These are phyloP conservation scores for Melanocharis versteri DNA, from an alignment of 2,113 vertebrate genomes.

Conservation along the genomic window DNA sequence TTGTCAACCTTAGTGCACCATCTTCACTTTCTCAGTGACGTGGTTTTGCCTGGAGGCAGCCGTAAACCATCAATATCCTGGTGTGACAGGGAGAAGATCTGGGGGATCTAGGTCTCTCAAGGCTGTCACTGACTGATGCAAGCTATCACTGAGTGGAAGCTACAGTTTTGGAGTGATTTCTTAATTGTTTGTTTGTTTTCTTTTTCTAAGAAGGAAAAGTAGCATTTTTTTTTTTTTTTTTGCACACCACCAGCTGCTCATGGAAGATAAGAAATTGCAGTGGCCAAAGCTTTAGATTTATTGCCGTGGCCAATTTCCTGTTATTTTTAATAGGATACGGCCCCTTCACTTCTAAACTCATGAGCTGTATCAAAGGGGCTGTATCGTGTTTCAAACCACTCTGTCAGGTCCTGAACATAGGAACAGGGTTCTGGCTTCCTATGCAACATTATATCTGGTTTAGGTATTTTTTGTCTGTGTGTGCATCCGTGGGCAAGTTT, in stretches of 20 bases:
- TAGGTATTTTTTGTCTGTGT: neutral
- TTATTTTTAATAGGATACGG: slow-evolving; percentile 54
- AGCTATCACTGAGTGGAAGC: neutral
- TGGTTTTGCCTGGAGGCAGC: slow-evolving; percentile 17
- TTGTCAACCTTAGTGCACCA: neutral
- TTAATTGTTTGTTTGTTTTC: neutral
- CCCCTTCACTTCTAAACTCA: slow-evolving; percentile 1
- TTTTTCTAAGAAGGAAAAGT: neutral
- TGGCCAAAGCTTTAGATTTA: slow-evolving; percentile 43
- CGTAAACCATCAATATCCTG: slow-evolving; percentile 2
- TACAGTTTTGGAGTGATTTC: neutral
- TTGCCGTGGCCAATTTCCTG: slow-evolving; percentile 48
- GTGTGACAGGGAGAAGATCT: neutral
- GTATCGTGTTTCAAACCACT: neutral
- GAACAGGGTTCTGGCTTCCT: neutral
- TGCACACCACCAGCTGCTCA: neutral
- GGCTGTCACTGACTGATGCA: neutral
- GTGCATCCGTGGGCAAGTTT: neutral
- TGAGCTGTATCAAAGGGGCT: slow-evolving; percentile 19
- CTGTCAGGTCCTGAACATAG: neutral
- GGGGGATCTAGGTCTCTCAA: neutral
- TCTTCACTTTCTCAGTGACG: neutral
- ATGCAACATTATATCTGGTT: neutral
- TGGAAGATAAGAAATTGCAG: slow-evolving; percentile 41
- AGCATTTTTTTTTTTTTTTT: neutral